Conservation (phyloP, 2,888 invertebrate species). For the Lydus trimaculatus region DNA sequence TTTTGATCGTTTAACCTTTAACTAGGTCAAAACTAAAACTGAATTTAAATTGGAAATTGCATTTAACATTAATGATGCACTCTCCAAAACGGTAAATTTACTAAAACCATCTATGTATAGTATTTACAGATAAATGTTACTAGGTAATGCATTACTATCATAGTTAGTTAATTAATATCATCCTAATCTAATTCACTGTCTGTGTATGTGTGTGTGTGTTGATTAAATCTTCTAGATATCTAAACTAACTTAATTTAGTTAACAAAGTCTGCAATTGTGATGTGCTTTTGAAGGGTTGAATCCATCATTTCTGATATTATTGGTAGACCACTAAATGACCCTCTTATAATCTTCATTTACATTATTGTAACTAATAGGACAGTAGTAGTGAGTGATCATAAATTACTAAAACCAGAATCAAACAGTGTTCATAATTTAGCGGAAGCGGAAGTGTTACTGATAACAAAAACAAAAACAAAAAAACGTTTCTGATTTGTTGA, state of each 20-base stretch:
- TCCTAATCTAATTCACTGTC: conserved; percentile 24
- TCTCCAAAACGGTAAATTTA: conserved; percentile 12
- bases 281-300: conserved; percentile 4
- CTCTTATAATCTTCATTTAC: background rate
- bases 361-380: background rate
- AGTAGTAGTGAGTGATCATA: background rate
- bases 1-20: background rate
- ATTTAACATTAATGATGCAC: conserved; percentile 15
- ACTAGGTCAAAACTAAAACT: conserved; percentile 25
- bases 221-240: conserved; percentile 26
- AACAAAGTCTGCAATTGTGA: conserved; percentile 20
- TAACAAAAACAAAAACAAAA: no score
- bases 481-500: no score
- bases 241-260: conserved; percentile 24
- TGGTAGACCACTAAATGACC: background rate
- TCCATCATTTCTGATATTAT: background rate
- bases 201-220: no score
- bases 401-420: no score
- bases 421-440: no score
- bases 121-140: background rate
- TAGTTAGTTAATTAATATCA: conserved; percentile 18
- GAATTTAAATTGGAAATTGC: conserved; percentile 18
- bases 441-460: no score
- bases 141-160: background rate
- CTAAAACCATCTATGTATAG: no score